A percentile compares a stretch with the other conserved stretches of the same genome.
Conservation (phyloP, 2,113 vertebrate species). For the Bufo bufo region DNA sequence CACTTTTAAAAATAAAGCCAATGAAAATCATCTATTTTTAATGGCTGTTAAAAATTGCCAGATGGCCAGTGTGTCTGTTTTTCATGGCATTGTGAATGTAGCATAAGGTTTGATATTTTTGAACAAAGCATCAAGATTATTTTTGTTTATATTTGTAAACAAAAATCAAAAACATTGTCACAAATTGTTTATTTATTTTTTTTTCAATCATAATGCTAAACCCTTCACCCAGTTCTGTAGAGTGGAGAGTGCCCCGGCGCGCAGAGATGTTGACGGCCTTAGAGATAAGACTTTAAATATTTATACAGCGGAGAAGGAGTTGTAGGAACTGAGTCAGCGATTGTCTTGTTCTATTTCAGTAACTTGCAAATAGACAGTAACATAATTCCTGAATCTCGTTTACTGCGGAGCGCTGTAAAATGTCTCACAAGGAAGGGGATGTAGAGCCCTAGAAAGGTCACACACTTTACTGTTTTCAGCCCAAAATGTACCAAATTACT, state of each 20-base stretch:
- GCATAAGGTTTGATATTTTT: no score
- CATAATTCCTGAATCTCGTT: slow-evolving; percentile 41
- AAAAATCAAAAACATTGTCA: neutral
- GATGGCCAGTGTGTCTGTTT: no score
- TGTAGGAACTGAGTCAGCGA: slow-evolving; percentile 55
- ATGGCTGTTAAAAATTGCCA: no score
- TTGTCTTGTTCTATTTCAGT: slow-evolving; percentile 53
- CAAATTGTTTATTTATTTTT: neutral
- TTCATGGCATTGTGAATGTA: no score
- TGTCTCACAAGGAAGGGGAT: slow-evolving; percentile 27
- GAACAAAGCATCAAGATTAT: neutral
- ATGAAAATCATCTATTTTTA: no score
- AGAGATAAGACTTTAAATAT: slow-evolving; percentile 48
- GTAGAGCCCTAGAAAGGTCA: neutral
- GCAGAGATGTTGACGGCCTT: slow-evolving; percentile 2
- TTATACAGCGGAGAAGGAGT: slow-evolving; percentile 21
- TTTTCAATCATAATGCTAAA: neutral
- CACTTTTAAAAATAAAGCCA: no score
- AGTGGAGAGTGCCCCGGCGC: neutral
- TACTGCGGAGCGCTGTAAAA: slow-evolving; percentile 34
- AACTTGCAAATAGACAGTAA: slow-evolving; percentile 55
- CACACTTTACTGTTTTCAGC: neutral
- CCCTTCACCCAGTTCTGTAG: neutral
- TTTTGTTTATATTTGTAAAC: slow-evolving; percentile 1
- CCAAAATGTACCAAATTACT: neutral